Evolutionary conservation across 2,113 vertebrate species (phyloP).

Genomic region (Prochilodus magdalenae): DNA sequence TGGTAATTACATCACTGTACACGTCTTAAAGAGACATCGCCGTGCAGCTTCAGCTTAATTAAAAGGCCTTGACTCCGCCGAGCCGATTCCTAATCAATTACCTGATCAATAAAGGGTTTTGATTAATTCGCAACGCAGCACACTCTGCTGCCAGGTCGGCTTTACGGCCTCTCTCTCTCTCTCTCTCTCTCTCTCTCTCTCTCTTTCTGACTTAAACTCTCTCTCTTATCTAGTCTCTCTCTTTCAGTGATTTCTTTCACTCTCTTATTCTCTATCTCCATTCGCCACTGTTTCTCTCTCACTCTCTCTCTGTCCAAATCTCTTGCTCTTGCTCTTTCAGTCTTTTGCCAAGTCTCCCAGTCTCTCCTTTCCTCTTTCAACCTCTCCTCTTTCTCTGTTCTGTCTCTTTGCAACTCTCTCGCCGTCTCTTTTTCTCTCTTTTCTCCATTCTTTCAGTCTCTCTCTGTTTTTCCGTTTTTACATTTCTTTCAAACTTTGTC

Average conservation of each 20-base stretch:
- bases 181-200: not conserved
- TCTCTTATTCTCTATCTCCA: too few species aligned
- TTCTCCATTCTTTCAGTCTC: too few species aligned
- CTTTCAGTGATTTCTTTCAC: not conserved
- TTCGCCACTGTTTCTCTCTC: too few species aligned
- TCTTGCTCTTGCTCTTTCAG: too few species aligned
- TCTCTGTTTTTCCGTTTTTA: too few species aligned
- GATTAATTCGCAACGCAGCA: slow-evolving; percentile 42
- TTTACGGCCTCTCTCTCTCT: slow-evolving; percentile 6
- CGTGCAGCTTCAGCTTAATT: slow-evolving; percentile 50
- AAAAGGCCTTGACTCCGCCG: slow-evolving; percentile 45
- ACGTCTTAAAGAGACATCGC: slow-evolving; percentile 54
- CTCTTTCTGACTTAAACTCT: not conserved
- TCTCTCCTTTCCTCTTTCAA: too few species aligned
- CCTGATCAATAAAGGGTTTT: slow-evolving; percentile 53
- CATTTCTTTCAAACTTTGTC: too few species aligned
- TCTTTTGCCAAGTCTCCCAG: too few species aligned
- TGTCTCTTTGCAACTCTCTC: too few species aligned
- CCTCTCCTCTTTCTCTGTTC: too few species aligned
- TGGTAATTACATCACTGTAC: slow-evolving; percentile 59
- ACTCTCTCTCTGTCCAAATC: too few species aligned
- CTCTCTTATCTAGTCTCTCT: not conserved
- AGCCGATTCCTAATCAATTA: slow-evolving; percentile 55
- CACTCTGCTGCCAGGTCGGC: slow-evolving; percentile 2
- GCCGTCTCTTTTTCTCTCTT: too few species aligned